phyloP scores from a whole-genome alignment of 2,113 vertebrate species.

The Clinocottus analis region DNA sequence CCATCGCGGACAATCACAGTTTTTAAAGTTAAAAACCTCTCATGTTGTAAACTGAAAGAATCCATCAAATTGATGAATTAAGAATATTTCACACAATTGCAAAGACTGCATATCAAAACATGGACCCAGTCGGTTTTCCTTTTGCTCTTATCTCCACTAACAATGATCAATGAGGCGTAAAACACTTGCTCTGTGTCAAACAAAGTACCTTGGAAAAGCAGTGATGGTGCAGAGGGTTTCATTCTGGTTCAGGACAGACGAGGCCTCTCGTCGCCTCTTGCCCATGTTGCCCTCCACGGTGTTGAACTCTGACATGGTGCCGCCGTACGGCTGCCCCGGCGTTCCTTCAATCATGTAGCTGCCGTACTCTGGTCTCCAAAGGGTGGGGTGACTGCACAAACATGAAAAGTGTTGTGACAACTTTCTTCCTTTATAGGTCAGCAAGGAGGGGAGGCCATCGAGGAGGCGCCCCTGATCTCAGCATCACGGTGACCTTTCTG shows the following conservation, averaged over 20 bases:
- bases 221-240: slow-evolving; percentile 93
- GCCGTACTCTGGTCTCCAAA: slow-evolving; percentile 97
- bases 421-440: not conserved
- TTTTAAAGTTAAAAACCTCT: not conserved
- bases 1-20: not conserved
- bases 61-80: not conserved
- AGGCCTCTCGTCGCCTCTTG: slow-evolving; percentile 91
- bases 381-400: slow-evolving; percentile 91
- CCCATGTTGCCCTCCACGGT: slow-evolving; percentile 98
- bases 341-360: slow-evolving; percentile 99
- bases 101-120: not conserved
- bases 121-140: too few species aligned
- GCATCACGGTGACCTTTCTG: slow-evolving; percentile 21
- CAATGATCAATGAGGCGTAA: not conserved
- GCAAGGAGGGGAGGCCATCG: not conserved
- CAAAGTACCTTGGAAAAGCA: slow-evolving; percentile 92
- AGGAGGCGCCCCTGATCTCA: not conserved
- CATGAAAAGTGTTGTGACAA: slow-evolving; percentile 10
- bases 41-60: not conserved
- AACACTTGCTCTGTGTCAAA: not conserved
- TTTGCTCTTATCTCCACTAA: not conserved
- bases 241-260: slow-evolving; percentile 87
- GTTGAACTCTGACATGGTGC: slow-evolving; percentile 98
- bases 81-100: not conserved
- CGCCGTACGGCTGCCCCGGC: slow-evolving; percentile 95